Base-by-base conservation (phyloP, 2,888 invertebrate species). In the Syrista parreyssii region DNA sequence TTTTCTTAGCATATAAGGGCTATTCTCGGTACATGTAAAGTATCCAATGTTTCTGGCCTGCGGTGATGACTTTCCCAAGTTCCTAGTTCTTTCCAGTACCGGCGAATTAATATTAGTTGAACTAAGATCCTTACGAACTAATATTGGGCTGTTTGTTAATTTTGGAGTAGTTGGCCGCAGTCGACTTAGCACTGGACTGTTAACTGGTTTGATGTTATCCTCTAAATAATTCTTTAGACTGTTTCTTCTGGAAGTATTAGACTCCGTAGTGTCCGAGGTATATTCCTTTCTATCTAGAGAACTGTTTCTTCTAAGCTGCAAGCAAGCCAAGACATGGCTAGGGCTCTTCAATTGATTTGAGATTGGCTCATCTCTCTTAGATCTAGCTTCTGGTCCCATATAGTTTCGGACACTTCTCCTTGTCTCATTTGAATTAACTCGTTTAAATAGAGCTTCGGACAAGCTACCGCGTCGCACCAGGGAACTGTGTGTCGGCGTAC, bases 1-100 rank as follows among this genome's bases (percentile, higher is more conserved):
- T 78, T 89, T 89, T 71, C 89, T 84, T 78, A 89, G 81, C 89
- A 89, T 88, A 73, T 89, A 89, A 6, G 89, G 88, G 82, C 88
- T 88, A 76, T 85, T 89, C 81, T 89, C 89, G n/a, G 86, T 83
- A 68, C 89, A 88, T 32, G 89, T 88, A 79, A 88, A 89, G 77
- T 89, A 89, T 32, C 89, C 89, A 74, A 89, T 83, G 80, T 89
- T 89, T 78, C 87, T 88, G 3, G 86, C 84, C 75, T 86, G 85
- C 55, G 82, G 78, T 40, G 82, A 81, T 69, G 84, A 78, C 73
- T 88, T 88, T 9, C 80, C 76, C 71, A 86, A 79, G 75, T 86
- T 83, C 75, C 87, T 88, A 75, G 88, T 82, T 82, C 85, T 85
- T 35, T 88, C 88, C 68, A 87, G 81, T 55, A 84, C 81, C n/a